These are phyloP conservation scores for Scarus forsteni DNA, from an alignment of 2,797 vertebrate genomes.

Conservation along the genomic window DNA sequence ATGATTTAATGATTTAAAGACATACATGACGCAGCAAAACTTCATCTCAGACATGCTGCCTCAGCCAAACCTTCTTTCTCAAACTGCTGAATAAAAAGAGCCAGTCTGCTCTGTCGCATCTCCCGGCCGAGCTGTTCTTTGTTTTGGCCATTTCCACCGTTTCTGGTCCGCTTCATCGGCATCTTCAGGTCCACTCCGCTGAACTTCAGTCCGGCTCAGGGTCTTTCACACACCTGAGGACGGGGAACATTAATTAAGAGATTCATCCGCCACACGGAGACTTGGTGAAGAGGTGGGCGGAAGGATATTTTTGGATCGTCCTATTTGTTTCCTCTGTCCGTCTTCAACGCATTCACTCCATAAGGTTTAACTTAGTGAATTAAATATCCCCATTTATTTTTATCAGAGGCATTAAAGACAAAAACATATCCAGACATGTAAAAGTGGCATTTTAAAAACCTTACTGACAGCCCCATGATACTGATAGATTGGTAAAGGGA, in stretches of 20 bases:
- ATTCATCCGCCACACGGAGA: too few relatives aligned
- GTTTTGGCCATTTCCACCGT: background rate
- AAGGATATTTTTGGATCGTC: too few relatives aligned
- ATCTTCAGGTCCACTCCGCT: background rate
- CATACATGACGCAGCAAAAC: background rate
- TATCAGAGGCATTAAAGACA: too few relatives aligned
- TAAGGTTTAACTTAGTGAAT: too few relatives aligned
- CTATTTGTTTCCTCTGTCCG: too few relatives aligned
- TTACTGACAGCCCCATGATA: too few relatives aligned
- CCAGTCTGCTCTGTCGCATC: constrained; percentile 42
- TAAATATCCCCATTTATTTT: too few relatives aligned
- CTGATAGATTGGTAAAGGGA: too few relatives aligned
- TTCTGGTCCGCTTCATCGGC: constrained; percentile 30
- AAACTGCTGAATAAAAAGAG: constrained; percentile 80
- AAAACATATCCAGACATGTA: too few relatives aligned
- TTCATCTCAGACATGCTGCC: background rate
- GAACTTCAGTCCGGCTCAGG: fast-evolving
- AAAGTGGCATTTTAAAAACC: too few relatives aligned
- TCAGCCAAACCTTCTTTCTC: constrained; percentile 79
- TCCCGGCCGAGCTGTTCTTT: constrained; percentile 39
- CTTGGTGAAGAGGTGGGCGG: too few relatives aligned
- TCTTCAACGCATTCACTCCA: too few relatives aligned
- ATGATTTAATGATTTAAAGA: background rate
- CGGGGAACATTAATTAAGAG: background rate
- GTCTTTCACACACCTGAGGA: background rate